A percentile compares a stretch with the other conserved stretches of the same genome.
Evolutionary conservation across 2,797 vertebrate genomes (phyloP).

Genomic region (Ceyx erithaca): DNA sequence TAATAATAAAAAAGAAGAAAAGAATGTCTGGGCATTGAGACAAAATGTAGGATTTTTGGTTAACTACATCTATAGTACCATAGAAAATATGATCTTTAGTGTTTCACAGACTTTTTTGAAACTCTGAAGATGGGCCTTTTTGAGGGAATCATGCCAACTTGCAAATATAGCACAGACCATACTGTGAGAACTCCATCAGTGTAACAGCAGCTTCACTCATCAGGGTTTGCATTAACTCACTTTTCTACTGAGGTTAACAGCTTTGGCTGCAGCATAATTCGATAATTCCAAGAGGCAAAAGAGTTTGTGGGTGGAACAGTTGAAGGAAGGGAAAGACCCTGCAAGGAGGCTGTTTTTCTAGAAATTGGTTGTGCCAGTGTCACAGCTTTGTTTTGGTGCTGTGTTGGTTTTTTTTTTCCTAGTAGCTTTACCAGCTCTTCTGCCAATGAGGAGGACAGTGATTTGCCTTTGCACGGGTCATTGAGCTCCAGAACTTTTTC

Average conservation of each 20-base stretch:
- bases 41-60: not conserved
- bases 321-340: not conserved
- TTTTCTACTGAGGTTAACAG: not conserved
- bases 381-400: not conserved
- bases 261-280: not conserved
- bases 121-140: not conserved
- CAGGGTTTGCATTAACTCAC: not conserved
- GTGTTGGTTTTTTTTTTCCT: not conserved
- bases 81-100: not conserved
- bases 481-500: constrained; percentile 40
- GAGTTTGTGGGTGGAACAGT: not conserved
- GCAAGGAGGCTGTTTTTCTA: not conserved
- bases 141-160: not conserved
- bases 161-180: not conserved
- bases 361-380: not conserved
- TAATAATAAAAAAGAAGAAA: not conserved
- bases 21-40: not conserved
- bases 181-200: not conserved
- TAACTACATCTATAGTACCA: not conserved
- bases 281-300: not conserved
- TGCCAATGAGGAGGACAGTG: not conserved
- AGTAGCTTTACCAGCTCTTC: not conserved
- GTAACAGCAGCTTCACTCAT: not conserved
- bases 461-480: constrained; percentile 49
- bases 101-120: not conserved